These are phyloP conservation scores for Mya arenaria DNA, from an alignment of 1,140 invertebrate species.

Conservation along the genomic window DNA sequence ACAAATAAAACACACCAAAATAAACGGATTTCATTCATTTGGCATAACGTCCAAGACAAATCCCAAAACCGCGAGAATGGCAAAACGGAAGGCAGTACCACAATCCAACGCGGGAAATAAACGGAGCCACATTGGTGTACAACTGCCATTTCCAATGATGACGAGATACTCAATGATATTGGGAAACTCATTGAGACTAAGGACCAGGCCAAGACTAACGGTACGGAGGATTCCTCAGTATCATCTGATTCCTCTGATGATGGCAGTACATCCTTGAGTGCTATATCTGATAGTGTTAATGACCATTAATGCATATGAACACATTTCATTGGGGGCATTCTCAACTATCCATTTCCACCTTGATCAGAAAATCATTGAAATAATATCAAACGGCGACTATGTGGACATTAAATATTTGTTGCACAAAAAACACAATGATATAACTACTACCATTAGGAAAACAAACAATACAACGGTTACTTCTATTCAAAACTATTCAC, in stretches of 20 bases:
- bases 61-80: background rate
- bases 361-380: background rate
- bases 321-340: background rate
- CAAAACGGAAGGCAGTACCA: background rate
- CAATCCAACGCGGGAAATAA: background rate
- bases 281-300: background rate
- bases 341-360: background rate
- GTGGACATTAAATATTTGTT: background rate
- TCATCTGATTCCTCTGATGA: background rate
- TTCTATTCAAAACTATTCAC: background rate
- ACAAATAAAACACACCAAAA: background rate
- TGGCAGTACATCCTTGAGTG: too few relatives aligned
- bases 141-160: background rate
- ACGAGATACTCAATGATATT: background rate
- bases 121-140: background rate
- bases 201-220: background rate
- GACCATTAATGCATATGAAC: fast-evolving
- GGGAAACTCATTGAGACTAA: background rate
- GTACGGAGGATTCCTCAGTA: too few relatives aligned
- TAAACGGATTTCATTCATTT: background rate
- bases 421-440: background rate
- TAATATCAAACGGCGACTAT: background rate
- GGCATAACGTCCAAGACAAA: too few relatives aligned
- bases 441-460: constrained; percentile 28
- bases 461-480: background rate